Base-by-base conservation (phyloP, 2,888 invertebrate genomes). In the Ypsolopha scabrella region DNA sequence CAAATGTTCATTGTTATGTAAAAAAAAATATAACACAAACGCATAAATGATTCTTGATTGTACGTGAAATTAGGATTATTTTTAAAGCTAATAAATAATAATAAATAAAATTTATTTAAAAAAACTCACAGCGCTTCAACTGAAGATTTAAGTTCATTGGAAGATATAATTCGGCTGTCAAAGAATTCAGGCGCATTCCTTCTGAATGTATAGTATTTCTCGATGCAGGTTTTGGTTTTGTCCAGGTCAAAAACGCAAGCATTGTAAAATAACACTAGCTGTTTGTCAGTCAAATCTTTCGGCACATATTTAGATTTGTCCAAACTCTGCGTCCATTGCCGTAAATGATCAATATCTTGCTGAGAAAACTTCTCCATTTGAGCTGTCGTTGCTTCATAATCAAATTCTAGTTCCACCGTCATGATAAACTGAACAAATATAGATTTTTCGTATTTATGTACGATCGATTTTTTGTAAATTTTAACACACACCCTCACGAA, bases 111-210 rank as follows among this genome's bases (percentile, higher is more conserved):
- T 24, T 24, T 24, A 24, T 24, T 24, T 13, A n/a, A 48, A 51
- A 10, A 50, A 62, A 88, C 90, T 90, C 74, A 90, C 90, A 89
- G 58, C 38, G 86, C 86, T 55, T 88, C 83, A 43, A 87, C 60
- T 6, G 87, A 60, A 13, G 67, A 65, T 52, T 70, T 73, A 56
- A 88, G 75, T 66, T 87, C 89, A 67, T 88, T 73, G 4, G 85
- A 76, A 55, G 77, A 78, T 57, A 90, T 61, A 24, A 88, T 75
- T 50, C 92, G 80, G 54, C 90, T 85, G 51, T 82, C 85, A 61
- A 92, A 92, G 57, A 92, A 85, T 62, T 92, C 91, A 0, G 92
- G 90, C 0, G 86, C 81, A 57, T 87, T 87, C 58, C 87, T 87
- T 56, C 89, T 86, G 51, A 88, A 72, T 37, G 79, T 79, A 64